Base-by-base conservation (phyloP, 2,113 vertebrate genomes). In the Malurus alboscapulatus region DNA sequence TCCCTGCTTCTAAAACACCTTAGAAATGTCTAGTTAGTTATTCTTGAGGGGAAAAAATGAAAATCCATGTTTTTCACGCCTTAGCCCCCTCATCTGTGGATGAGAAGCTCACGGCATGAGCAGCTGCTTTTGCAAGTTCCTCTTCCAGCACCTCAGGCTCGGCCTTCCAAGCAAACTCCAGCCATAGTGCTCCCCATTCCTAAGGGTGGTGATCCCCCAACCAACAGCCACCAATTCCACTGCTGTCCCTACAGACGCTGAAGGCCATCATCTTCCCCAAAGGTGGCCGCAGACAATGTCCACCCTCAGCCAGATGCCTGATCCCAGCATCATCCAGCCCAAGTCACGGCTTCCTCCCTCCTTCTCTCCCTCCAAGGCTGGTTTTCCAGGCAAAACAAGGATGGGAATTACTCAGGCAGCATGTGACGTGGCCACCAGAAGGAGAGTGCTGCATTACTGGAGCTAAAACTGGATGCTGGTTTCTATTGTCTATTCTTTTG, bases 401-500 rank as follows among this genome's bases (percentile, higher is more conserved):
- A n/a, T 32, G 65, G 80, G 85, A 88, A 91, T 91, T 88, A 80
- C 74, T 91, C 85, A 80, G 58, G 63, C 78, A 88, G 55, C 91
- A 86, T 87, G 93, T 89, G 91, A 92, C 82, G 72, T 93, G 93
- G 92, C 82, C 95, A 87, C 74, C 92, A 93, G 55, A 87, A 93
- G 72, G 62, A 96, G 36, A 32, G 72, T 71, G 72, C 26, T 58
- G 58, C 87, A 26, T 83, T 85, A 38, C 71, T 73, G 47, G 88
- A 94, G 87, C 78, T 94, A 91, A 83, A 96, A 94, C 80, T 58
- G 82, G 83, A 95, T 88, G 61, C 67, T 3, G 1, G 51, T 53
- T 89, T 77, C 81, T 74, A 75, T 83, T 95, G 94, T 92, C 77
- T 95, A 55, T 92, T 88, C 95, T 94, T 93, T 74, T 86, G 92